Percentiles rank a stretch among this genome's conserved stretches.
phyloP scores from a whole-genome alignment of 2,113 vertebrate genomes.

The Notothenia rossii region DNA sequence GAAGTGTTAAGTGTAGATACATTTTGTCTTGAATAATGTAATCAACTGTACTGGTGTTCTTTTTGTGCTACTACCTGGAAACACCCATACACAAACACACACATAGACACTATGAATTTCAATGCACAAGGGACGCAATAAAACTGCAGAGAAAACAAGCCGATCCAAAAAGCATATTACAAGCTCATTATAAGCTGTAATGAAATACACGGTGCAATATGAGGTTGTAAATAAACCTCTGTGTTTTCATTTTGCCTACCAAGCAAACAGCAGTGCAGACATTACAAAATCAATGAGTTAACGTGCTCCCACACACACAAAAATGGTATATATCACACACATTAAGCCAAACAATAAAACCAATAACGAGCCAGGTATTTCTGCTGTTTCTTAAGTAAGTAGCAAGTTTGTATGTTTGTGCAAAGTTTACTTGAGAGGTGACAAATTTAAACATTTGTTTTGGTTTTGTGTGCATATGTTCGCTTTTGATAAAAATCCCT shows the following conservation, averaged over 20 bases:
- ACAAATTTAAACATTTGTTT: neutral
- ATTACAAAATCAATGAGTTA: conserved; percentile 40
- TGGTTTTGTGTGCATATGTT: conserved; percentile 26
- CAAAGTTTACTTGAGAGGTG: conserved; percentile 15
- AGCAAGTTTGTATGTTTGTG: conserved; percentile 3
- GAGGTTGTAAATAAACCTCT: conserved; percentile 68
- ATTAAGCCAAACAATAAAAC: conserved; percentile 15
- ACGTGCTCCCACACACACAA: conserved; percentile 10
- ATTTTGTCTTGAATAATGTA: conserved; percentile 25
- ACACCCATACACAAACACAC: neutral
- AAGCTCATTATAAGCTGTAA: conserved; percentile 74
- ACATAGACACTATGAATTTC: conserved; percentile 15
- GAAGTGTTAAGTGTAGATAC: conserved; percentile 20
- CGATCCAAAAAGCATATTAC: conserved; percentile 70
- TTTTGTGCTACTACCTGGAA: neutral
- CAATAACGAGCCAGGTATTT: conserved; percentile 7
- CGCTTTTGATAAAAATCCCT: conserved; percentile 40
- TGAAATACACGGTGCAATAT: conserved; percentile 71
- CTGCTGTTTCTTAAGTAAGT: conserved; percentile 11
- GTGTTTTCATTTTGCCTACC: conserved; percentile 63
- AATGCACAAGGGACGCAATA: conserved; percentile 58
- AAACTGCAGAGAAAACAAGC: conserved; percentile 66
- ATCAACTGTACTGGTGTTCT: neutral
- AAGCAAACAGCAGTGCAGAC: conserved; percentile 51
- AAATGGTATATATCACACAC: neutral